Conservation (phyloP, 2,888 invertebrate species). For the Lutraria lutraria region DNA sequence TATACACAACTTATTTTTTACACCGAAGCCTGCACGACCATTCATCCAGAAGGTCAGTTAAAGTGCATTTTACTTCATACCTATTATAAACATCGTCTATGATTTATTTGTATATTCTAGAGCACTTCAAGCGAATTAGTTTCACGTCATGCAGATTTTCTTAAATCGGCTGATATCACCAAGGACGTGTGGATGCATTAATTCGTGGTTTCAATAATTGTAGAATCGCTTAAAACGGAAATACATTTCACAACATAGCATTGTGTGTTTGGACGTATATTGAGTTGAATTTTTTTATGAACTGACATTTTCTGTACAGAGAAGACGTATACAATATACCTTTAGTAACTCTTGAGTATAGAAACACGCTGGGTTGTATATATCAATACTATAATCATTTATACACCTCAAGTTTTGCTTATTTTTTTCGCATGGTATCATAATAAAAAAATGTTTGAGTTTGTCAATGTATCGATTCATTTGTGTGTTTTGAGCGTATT, state of each 20-base stretch:
- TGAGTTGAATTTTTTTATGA: no score
- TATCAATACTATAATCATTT: no score
- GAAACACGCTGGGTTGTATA: no score
- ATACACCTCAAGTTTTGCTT: no score
- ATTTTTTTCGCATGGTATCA: no score
- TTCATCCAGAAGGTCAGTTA: neutral
- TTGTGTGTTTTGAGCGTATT: neutral
- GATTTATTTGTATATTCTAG: neutral
- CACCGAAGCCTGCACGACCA: no score
- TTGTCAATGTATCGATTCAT: conserved; percentile 7
- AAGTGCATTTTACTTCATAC: neutral
- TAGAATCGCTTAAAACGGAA: neutral
- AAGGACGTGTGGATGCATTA: neutral
- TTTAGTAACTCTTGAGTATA: no score
- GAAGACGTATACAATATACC: no score
- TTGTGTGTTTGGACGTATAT: no score
- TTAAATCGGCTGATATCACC: neutral
- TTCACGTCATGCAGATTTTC: neutral
- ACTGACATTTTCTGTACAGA: no score
- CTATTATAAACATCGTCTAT: neutral
- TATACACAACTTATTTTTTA: neutral
- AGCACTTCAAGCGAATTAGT: neutral
- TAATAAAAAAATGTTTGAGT: neutral
- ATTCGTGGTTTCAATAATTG: neutral
- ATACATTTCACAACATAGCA: neutral